A percentile compares a stretch with the other conserved stretches of the same genome.
phyloP scores from a whole-genome alignment of 1,140 invertebrate species.

The Bombyx mandarina region DNA sequence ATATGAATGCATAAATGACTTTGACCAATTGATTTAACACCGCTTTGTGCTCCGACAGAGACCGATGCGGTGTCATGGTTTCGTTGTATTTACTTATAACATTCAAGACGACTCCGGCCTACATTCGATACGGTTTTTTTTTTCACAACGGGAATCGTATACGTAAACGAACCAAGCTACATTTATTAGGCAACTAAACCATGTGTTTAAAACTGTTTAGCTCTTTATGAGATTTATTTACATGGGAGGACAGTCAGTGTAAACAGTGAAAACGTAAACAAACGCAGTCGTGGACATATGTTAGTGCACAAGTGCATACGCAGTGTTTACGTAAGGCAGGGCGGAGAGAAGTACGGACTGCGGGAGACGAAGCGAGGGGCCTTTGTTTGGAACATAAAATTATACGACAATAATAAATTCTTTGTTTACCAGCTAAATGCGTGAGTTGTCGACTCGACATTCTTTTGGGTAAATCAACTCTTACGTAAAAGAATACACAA shows the following conservation, averaged over 20 bases:
- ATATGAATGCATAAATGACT: slow-evolving; percentile 48
- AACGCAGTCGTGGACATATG: slow-evolving; percentile 56
- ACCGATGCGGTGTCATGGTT: slow-evolving; percentile 24
- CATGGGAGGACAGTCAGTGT: slow-evolving; percentile 31
- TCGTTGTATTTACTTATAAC: slow-evolving; percentile 23
- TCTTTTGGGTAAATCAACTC: slow-evolving; percentile 24
- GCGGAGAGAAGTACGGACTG: slow-evolving; percentile 10
- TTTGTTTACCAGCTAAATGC: slow-evolving; percentile 59
- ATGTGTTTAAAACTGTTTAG: too few relatives aligned
- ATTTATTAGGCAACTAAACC: too few relatives aligned
- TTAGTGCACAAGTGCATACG: slow-evolving; percentile 50
- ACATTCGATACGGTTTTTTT: slow-evolving; percentile 10
- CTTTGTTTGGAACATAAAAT: slow-evolving; percentile 68
- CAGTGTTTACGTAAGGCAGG: slow-evolving; percentile 23
- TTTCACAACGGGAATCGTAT: slow-evolving; percentile 3
- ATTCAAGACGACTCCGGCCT: slow-evolving; percentile 1
- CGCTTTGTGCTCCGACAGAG: slow-evolving; percentile 29
- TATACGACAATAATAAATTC: slow-evolving; percentile 67
- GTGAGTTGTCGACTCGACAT: slow-evolving; percentile 21
- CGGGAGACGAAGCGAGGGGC: slow-evolving; percentile 10
- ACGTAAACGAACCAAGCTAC: neutral
- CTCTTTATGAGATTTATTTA: slow-evolving; percentile 22
- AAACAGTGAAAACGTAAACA: slow-evolving; percentile 61
- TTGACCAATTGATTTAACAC: slow-evolving; percentile 64
- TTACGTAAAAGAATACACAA: neutral